Conservation (phyloP, 2,888 invertebrate species). For the Cryptus armator region DNA sequence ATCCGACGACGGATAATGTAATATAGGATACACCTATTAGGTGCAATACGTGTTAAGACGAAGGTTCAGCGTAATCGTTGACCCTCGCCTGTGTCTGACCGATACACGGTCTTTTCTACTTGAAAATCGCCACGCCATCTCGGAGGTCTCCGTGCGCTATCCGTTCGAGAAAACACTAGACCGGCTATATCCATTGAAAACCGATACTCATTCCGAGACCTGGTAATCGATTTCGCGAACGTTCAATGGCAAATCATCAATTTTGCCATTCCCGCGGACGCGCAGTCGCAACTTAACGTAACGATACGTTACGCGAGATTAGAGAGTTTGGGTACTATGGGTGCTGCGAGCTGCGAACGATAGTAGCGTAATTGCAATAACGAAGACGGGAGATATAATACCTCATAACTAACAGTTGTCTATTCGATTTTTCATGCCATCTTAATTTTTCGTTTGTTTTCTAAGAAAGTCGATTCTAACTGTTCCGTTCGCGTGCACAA, state of each 20-base stretch:
- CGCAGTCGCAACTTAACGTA: conserved; percentile 33
- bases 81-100: conserved; percentile 47
- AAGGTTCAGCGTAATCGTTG: conserved; percentile 29
- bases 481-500: no score
- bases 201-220: conserved; percentile 38
- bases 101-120: conserved; percentile 42
- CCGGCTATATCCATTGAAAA: background rate
- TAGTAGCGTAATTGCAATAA: conserved; percentile 5
- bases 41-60: background rate
- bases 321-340: conserved; percentile 1
- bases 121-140: conserved; percentile 1
- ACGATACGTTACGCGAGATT: conserved; percentile 32
- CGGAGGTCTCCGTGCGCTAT: background rate
- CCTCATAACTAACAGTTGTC: background rate
- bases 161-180: background rate
- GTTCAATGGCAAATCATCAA: conserved; percentile 52
- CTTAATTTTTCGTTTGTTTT: background rate
- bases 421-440: background rate
- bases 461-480: no score
- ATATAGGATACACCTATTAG: conserved; percentile 9
- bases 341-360: conserved; percentile 10
- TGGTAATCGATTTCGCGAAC: conserved; percentile 53
- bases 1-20: background rate
- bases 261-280: background rate
- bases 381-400: no score